Base-by-base conservation (phyloP, 2,888 invertebrate genomes). In the Parasteatoda lunata region DNA sequence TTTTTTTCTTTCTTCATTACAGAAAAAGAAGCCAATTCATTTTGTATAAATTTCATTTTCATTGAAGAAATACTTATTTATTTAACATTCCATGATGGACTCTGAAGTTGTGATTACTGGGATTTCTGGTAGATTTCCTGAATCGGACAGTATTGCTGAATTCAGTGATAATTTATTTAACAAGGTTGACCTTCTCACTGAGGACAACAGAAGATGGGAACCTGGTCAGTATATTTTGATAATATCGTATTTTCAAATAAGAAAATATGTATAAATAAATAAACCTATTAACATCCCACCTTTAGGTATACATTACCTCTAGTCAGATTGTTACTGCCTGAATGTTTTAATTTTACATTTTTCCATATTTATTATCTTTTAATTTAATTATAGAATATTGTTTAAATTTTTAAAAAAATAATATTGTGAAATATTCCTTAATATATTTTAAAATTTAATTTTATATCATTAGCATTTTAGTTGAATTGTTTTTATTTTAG, bases 181-280 rank as follows among this genome's bases (percentile, higher is more conserved):
- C 88, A 97, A 97, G 80, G 94, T 97, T 70, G 98, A 99, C 92
- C 95, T 99, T 93, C 95, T 98, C 89, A 98, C 97, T 52, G 97
- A 96, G 90, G 97, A 98, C 92, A 96, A 95, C 90, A 93, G 97
- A 89, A 94, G 98, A 91, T 98, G 98, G 98, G 94, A 96, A 5
- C 93, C 95, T 89, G 96, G 94, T 94, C 91, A 91, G 90, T 89
- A 59, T 13, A 51, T 73, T 15, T 52, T n/a, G 45, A 52, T 8
- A 7, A 30, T 30, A 30, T 30, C 30, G 1, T 30, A 30, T 30
- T 30, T 30, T 30, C 30, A 30, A 30, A 30, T 30, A 30, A 30
- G 2, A 1, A 30, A 30, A 30, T 30, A 1, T 30, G 2, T 30
- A 30, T 30, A 30, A 2, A 30, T 30, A 30, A 30, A 30, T 30